These are phyloP conservation scores for Strigamia transsilvanica DNA, from an alignment of 2,888 invertebrate genomes.

Conservation along the genomic window DNA sequence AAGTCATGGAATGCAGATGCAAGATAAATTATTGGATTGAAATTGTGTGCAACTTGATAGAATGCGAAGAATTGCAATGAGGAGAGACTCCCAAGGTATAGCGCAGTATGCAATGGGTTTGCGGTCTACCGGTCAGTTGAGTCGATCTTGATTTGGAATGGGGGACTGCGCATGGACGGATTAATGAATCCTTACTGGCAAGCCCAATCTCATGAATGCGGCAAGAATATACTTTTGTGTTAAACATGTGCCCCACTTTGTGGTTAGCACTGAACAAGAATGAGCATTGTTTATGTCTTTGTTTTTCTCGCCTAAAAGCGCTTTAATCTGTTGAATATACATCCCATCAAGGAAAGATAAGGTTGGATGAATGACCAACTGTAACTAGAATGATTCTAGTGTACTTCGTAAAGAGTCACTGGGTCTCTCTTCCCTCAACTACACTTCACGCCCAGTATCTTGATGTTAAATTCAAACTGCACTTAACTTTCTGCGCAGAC, in stretches of 20 bases:
- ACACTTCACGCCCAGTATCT: too few species aligned
- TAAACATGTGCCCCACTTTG: background rate
- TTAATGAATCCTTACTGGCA: background rate
- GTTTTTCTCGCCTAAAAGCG: too few species aligned
- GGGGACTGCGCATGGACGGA: background rate
- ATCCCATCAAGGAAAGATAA: too few species aligned
- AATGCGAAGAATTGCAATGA: constrained; percentile 7
- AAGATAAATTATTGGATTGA: background rate
- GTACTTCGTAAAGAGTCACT: too few species aligned
- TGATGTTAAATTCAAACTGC: too few species aligned
- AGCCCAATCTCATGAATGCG: background rate
- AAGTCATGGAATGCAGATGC: constrained; percentile 3
- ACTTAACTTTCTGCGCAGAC: too few species aligned
- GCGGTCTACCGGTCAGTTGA: background rate
- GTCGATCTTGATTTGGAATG: background rate
- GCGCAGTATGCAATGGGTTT: background rate
- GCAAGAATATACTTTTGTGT: background rate
- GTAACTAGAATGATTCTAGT: too few species aligned
- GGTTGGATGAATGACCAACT: too few species aligned
- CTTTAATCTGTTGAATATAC: too few species aligned
- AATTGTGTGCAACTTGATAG: background rate
- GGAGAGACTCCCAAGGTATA: background rate
- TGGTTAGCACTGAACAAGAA: background rate
- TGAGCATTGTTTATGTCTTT: background rate
- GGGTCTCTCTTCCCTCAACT: too few species aligned